Evolutionary conservation across 2,888 invertebrate species (phyloP).

Genomic region (Gandaritis pyraliata): DNA sequence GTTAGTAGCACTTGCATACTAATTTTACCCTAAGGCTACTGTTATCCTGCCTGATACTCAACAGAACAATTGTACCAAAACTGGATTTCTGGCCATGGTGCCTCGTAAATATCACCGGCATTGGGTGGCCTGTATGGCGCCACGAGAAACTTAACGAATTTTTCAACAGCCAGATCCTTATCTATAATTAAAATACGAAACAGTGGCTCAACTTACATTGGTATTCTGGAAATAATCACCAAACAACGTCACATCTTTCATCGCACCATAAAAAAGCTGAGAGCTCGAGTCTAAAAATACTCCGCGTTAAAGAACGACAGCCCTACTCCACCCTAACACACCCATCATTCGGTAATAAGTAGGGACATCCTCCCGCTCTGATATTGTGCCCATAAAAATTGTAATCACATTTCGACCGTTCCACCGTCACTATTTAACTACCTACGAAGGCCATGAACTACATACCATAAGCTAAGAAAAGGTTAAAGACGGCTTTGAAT

Average conservation of each 20-base stretch:
- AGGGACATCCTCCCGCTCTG: constrained; percentile 52
- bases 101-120: too few relatives aligned
- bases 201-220: neutral
- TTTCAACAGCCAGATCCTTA: neutral
- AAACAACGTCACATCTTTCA: constrained; percentile 23
- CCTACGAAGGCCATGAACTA: constrained; percentile 3
- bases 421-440: constrained; percentile 7
- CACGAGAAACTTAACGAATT: neutral
- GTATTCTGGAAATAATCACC: constrained; percentile 12
- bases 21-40: too few relatives aligned
- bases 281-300: constrained; percentile 23
- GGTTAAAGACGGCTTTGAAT: neutral
- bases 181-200: neutral
- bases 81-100: too few relatives aligned
- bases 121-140: too few relatives aligned
- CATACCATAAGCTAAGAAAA: neutral
- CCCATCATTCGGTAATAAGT: constrained; percentile 51
- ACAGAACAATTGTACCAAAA: too few relatives aligned
- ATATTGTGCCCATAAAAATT: constrained; percentile 43
- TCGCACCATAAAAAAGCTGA: constrained; percentile 22
- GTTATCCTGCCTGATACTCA: too few relatives aligned
- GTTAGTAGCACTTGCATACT: too few relatives aligned
- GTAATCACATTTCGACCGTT: constrained; percentile 41
- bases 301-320: constrained; percentile 33
- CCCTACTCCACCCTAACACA: constrained; percentile 45